Evolutionary conservation across 2,113 vertebrate genomes (phyloP).

Genomic region (Siphamia tubifer): DNA sequence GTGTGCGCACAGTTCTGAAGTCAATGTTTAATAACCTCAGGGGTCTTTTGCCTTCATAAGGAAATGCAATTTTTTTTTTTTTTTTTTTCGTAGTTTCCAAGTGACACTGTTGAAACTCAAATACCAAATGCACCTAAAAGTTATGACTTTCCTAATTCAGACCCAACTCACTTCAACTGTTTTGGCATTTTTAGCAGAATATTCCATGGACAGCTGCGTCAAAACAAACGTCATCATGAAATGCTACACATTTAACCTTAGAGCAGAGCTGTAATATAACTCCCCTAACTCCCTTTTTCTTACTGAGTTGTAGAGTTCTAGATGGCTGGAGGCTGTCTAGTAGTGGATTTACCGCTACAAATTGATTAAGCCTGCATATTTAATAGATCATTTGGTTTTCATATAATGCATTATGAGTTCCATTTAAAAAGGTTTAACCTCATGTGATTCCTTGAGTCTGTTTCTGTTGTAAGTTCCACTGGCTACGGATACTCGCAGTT

Average conservation of each 20-base stretch:
- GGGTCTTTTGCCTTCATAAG: slow-evolving; percentile 62
- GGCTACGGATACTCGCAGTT: not conserved
- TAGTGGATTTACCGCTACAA: not conserved
- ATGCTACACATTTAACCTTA: not conserved
- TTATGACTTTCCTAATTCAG: no score
- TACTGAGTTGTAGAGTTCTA: not conserved
- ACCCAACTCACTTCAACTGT: not conserved
- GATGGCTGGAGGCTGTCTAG: not conserved
- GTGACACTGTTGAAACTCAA: slow-evolving; percentile 1
- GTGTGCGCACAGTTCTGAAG: slow-evolving; percentile 41
- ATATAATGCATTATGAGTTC: not conserved
- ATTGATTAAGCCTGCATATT: slow-evolving; percentile 9
- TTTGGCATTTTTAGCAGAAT: not conserved
- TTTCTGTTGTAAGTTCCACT: not conserved
- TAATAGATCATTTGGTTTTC: slow-evolving; percentile 5
- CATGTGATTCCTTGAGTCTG: not conserved
- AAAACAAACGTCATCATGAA: not conserved
- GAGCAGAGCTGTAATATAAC: not conserved
- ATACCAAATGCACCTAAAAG: not conserved
- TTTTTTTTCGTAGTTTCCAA: no score
- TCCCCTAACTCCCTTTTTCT: not conserved
- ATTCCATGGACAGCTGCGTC: not conserved
- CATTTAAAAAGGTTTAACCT: not conserved
- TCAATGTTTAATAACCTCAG: slow-evolving; percentile 43
- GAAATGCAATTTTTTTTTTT: slow-evolving; percentile 36